Evolutionary conservation across 2,888 invertebrate genomes (phyloP).

Genomic region (Phortica magna): DNA sequence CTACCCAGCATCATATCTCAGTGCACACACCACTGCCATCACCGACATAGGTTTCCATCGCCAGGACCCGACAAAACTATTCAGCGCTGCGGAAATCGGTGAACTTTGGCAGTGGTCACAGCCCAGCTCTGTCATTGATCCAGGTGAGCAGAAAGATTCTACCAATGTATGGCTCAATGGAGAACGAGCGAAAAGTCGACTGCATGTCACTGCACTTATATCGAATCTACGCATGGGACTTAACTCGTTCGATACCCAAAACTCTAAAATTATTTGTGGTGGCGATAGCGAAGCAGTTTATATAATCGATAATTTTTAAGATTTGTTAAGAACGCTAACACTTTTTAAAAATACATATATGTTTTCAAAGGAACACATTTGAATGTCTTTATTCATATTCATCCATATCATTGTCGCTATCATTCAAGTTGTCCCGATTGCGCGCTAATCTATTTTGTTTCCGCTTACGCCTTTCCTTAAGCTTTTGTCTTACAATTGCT

Average conservation of each 20-base stretch:
- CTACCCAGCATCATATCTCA: slow-evolving; percentile 89
- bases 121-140: slow-evolving; percentile 79
- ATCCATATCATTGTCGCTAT: no score
- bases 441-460: neutral
- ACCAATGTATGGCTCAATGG: slow-evolving; percentile 83
- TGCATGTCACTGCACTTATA: slow-evolving; percentile 83
- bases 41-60: slow-evolving; percentile 94
- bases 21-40: slow-evolving; percentile 86
- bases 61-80: slow-evolving; percentile 89
- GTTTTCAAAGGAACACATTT: no score
- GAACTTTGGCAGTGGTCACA: slow-evolving; percentile 95
- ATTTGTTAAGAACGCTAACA: neutral
- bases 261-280: slow-evolving; percentile 87
- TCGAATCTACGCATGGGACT: slow-evolving; percentile 87
- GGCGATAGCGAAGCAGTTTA: slow-evolving; percentile 94
- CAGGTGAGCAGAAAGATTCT: slow-evolving; percentile 52
- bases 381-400: no score
- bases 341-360: neutral
- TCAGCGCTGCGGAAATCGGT: slow-evolving; percentile 88
- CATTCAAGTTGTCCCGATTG: no score
- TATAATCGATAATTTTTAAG: slow-evolving; percentile 82
- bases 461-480: neutral
- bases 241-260: slow-evolving; percentile 89
- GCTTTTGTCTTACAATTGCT: neutral
- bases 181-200: slow-evolving; percentile 83